phyloP scores from a whole-genome alignment of 2,888 invertebrate species.

The Hemaris fuciformis region DNA sequence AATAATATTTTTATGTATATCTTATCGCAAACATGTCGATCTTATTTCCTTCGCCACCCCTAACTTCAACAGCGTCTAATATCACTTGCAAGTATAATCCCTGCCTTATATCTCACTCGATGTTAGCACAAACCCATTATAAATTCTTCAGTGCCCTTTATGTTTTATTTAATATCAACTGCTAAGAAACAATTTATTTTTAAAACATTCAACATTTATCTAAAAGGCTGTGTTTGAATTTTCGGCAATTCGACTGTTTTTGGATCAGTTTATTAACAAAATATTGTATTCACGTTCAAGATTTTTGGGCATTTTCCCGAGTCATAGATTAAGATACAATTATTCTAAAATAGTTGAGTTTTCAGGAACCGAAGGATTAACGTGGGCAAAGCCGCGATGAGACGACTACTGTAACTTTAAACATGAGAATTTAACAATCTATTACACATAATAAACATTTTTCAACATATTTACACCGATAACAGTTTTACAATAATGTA shows the following conservation, averaged over 20 bases:
- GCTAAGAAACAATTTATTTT: neutral
- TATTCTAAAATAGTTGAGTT: neutral
- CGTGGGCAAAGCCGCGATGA: neutral
- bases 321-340: neutral
- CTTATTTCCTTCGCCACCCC: neutral
- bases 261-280: neutral
- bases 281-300: neutral
- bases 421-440: slow-evolving; percentile 10
- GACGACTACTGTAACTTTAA: neutral
- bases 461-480: slow-evolving; percentile 13
- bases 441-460: slow-evolving; percentile 10
- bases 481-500: neutral
- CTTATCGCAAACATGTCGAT: neutral
- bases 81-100: slow-evolving; percentile 15
- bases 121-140: neutral
- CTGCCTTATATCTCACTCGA: slow-evolving; percentile 7
- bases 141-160: neutral
- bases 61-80: neutral
- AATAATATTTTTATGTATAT: neutral
- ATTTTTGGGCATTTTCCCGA: neutral
- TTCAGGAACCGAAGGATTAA: neutral
- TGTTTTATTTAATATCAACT: neutral
- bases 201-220: neutral
- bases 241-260: neutral
- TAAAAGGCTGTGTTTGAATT: neutral